Evolutionary conservation across 2,888 invertebrate species (phyloP).

Genomic region (Caenorhabditis plicata): DNA sequence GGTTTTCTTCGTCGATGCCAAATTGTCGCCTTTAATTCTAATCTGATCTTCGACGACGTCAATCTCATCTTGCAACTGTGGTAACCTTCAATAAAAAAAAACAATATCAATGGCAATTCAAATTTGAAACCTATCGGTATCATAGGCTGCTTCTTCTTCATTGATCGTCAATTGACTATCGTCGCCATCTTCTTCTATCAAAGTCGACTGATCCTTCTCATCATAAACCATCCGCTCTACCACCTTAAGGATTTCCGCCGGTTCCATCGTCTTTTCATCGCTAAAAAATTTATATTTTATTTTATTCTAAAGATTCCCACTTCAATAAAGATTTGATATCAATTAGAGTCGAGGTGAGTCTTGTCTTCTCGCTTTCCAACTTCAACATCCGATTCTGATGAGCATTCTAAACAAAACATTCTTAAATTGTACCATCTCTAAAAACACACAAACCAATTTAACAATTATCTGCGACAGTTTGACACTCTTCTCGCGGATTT

Average conservation of each 20-base stretch:
- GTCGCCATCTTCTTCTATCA: slow-evolving; percentile 10
- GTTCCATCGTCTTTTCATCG: slow-evolving; percentile 22
- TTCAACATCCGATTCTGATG: no score
- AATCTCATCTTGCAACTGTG: slow-evolving; percentile 20
- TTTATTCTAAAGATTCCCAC: slow-evolving; percentile 8
- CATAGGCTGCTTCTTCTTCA: slow-evolving; percentile 10
- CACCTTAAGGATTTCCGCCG: slow-evolving; percentile 6
- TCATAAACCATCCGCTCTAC: slow-evolving; percentile 7
- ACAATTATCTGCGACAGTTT: slow-evolving; percentile 22
- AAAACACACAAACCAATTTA: slow-evolving; percentile 8
- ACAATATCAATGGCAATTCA: slow-evolving; percentile 9
- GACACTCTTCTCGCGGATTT: slow-evolving; percentile 14
- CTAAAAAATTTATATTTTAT: slow-evolving; percentile 7
- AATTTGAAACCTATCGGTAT: slow-evolving; percentile 3
- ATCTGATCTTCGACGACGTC: slow-evolving; percentile 29
- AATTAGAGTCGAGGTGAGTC: no score
- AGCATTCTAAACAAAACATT: no score
- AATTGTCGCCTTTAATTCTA: slow-evolving; percentile 24
- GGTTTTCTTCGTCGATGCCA: slow-evolving; percentile 15
- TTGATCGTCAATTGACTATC: no score
- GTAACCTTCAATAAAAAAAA: slow-evolving; percentile 15
- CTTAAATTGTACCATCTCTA: no score
- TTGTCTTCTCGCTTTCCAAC: no score
- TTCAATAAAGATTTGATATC: not conserved
- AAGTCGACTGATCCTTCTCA: slow-evolving; percentile 2